These are phyloP conservation scores for Willowsia nigromaculata DNA, from an alignment of 2,888 invertebrate species.

Conservation along the genomic window DNA sequence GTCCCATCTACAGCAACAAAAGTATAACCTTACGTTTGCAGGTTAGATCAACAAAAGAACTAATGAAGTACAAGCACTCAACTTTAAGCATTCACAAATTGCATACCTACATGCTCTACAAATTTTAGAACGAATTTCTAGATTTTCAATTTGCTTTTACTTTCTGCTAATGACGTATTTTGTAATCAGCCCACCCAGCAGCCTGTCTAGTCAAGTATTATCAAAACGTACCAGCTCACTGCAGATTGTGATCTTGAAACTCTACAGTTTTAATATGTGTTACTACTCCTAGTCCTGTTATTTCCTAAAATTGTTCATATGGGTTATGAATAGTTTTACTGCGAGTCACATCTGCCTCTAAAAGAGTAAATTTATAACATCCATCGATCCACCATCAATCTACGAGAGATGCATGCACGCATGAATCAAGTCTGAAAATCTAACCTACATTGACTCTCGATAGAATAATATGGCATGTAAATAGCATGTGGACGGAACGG, in stretches of 20 bases:
- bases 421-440: no score
- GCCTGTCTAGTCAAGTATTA: no score
- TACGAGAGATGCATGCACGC: no score
- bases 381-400: no score
- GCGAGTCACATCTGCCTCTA: background rate
- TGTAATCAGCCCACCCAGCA: no score
- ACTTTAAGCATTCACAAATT: no score
- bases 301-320: background rate
- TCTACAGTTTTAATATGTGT: background rate
- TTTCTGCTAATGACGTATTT: no score
- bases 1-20: constrained; percentile 24
- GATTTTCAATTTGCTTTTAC: background rate
- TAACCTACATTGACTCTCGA: no score
- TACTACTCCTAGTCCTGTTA: constrained; percentile 34
- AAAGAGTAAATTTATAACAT: no score
- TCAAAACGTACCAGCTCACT: no score
- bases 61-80: constrained; percentile 37
- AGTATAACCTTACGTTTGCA: constrained; percentile 6
- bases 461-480: no score
- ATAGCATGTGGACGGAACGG: constrained; percentile 8
- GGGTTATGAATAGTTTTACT: background rate
- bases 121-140: background rate
- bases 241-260: background rate
- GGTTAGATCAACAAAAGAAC: constrained; percentile 62
- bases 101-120: background rate